A percentile compares a stretch with the other conserved stretches of the same genome.
phyloP scores from a whole-genome alignment of 2,113 vertebrate genomes.

The Cyprinodon variegatus region DNA sequence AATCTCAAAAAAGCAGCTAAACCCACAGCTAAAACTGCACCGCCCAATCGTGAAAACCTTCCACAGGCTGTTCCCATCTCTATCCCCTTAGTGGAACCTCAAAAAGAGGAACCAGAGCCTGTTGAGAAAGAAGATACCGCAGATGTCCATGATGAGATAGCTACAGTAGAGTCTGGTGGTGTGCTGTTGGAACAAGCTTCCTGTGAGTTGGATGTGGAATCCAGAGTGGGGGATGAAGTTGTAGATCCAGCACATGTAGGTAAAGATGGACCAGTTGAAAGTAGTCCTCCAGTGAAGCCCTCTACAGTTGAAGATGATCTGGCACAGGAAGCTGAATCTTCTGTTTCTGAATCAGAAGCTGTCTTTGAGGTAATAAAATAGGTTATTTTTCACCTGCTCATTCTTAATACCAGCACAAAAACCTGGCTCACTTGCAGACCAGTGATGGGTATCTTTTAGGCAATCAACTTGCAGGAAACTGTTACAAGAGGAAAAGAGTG shows the following conservation, averaged over 20 bases:
- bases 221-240: constrained; percentile 8
- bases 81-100: constrained; percentile 31
- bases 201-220: constrained; percentile 3
- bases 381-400: neutral
- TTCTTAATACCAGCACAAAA: neutral
- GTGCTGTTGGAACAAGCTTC: constrained; percentile 26
- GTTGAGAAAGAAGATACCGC: constrained; percentile 27
- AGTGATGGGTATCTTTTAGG: neutral
- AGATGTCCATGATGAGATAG: constrained; percentile 24
- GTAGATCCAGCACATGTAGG: constrained; percentile 11
- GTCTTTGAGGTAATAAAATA: constrained; percentile 44
- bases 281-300: constrained; percentile 19
- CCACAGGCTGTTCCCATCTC: constrained; percentile 18
- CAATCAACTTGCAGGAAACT: neutral
- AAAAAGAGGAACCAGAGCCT: constrained; percentile 36
- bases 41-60: constrained; percentile 23
- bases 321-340: constrained; percentile 27
- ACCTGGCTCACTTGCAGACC: neutral
- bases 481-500: neutral
- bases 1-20: constrained; percentile 36
- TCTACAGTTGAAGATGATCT: constrained; percentile 14
- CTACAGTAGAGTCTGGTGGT: constrained; percentile 15
- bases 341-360: constrained; percentile 53
- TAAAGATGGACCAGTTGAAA: constrained; percentile 17
- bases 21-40: constrained; percentile 4